Conservation (phyloP, 2,113 vertebrate species). For the Noturus placidus region DNA sequence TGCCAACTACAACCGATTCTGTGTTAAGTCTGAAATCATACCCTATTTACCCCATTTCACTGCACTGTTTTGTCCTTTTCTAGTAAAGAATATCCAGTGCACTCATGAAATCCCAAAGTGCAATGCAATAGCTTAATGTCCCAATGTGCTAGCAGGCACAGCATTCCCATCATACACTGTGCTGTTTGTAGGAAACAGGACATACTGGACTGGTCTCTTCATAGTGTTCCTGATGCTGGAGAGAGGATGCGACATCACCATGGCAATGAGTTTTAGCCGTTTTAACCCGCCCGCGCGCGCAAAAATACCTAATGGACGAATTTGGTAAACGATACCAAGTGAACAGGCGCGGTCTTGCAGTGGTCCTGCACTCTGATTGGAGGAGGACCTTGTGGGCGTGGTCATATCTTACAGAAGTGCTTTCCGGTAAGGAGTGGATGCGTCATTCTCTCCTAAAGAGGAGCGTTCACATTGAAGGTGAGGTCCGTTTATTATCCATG, state of each 20-base stretch:
- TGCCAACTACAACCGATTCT: not conserved
- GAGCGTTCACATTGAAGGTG: constrained; percentile 63
- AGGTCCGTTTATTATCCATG: constrained; percentile 47
- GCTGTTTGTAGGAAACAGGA: not conserved
- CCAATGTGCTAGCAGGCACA: not conserved
- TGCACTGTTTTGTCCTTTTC: not conserved
- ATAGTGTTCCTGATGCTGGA: constrained; percentile 45
- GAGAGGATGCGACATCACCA: constrained; percentile 73
- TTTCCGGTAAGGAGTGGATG: constrained; percentile 56
- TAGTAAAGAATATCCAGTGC: not conserved
- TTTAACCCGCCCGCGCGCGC: constrained; percentile 62
- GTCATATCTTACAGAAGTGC: constrained; percentile 53
- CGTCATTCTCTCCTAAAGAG: constrained; percentile 59
- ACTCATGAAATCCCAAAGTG: not conserved
- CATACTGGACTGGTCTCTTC: constrained; percentile 19
- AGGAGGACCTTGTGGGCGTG: not conserved
- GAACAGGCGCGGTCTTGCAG: not conserved
- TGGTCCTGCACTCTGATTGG: constrained; percentile 60
- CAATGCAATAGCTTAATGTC: not conserved
- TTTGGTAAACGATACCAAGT: not conserved
- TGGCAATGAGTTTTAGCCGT: constrained; percentile 71
- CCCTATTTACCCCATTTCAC: not conserved
- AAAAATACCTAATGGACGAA: constrained; percentile 58
- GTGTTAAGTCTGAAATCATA: not conserved
- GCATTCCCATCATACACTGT: not conserved